Base-by-base conservation (phyloP, 1,140 invertebrate species). In the Scaptomyza montana region DNA sequence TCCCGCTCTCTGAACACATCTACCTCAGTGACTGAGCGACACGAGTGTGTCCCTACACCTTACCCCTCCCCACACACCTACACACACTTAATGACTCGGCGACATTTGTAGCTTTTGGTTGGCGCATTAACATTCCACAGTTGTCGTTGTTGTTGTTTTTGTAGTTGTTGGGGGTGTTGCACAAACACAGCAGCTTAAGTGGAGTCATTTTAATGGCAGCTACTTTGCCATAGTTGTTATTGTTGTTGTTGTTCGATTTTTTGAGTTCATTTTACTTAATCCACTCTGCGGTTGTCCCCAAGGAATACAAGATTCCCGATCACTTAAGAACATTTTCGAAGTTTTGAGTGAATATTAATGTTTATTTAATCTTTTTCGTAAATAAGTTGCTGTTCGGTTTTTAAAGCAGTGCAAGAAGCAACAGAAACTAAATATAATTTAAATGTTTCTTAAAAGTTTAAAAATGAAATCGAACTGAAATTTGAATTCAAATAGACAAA, bases 121-220 rank as follows among this genome's bases (percentile, higher is more conserved):
- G 71, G 45, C 70, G 84, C 82, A 87, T 87, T 89, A 87, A 87
- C 84, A 87, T 87, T 87, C 82, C 82, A 55, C 63, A 49, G 7
- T 36, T 2, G 6, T 7, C 7, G 30, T 33, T 33, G 33, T 36
- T 36, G 50, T 55, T 62, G 59, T 55, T 62, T 50, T 47, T 43
- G 28, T 50, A 39, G 80, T 61, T n/a, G 46, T 45, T 74, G 75
- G 46, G 78, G 62, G 70, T 72, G 67, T 86, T 81, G 67, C 78
- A 70, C 64, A 78, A 87, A 78, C 78, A 67, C 64, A 85, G 47
- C 59, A 63, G 66, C 66, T 74, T 74, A 74, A 74, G 72, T 74
- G 69, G 56, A 53, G 43, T 13, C 70, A 53, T 41, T 66, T 65
- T 19, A 66, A 53, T 66, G 66, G 51, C 71, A 62, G 57, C 71